These are phyloP conservation scores for Polydesmus complanatus DNA, from an alignment of 2,888 invertebrate genomes.

Conservation along the genomic window DNA sequence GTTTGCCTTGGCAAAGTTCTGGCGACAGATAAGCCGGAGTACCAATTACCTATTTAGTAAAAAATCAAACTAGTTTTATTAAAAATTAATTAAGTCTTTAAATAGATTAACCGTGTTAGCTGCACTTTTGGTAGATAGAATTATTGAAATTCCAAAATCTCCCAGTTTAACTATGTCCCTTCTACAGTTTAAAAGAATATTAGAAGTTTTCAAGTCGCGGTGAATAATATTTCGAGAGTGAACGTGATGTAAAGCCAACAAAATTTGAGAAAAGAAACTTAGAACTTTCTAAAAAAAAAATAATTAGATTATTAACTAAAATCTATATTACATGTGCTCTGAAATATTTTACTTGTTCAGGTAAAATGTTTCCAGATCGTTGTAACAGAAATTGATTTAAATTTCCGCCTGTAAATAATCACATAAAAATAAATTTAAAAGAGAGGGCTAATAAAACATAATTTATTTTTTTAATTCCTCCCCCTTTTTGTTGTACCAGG, in stretches of 20 bases:
- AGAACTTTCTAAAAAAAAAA: conserved; percentile 45
- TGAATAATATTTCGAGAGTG: conserved; percentile 65
- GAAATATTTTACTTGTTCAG: conserved; percentile 39
- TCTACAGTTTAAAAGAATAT: conserved; percentile 59
- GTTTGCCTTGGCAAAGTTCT: conserved; percentile 61
- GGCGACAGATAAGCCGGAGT: conserved; percentile 74
- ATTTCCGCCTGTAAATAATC: conserved; percentile 43
- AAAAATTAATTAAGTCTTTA: too few relatives aligned
- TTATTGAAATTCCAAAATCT: conserved; percentile 73
- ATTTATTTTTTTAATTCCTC: too few relatives aligned
- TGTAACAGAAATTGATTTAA: conserved; percentile 52
- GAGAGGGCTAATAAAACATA: background rate
- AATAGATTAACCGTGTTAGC: conserved; percentile 33
- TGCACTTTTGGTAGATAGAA: conserved; percentile 43
- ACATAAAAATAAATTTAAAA: conserved; percentile 7
- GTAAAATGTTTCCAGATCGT: conserved; percentile 41
- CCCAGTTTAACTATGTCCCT: conserved; percentile 61
- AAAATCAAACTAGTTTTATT: background rate
- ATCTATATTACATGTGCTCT: too few relatives aligned
- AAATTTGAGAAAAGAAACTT: conserved; percentile 54
- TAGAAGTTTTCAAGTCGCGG: conserved; percentile 70
- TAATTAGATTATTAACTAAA: too few relatives aligned
- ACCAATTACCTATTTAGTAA: conserved; percentile 43
- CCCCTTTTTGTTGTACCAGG: conserved; percentile 37
- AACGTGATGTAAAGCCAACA: conserved; percentile 63